These are phyloP conservation scores for Bilobella aurantiaca DNA, from an alignment of 1,140 invertebrate species.

Conservation along the genomic window DNA sequence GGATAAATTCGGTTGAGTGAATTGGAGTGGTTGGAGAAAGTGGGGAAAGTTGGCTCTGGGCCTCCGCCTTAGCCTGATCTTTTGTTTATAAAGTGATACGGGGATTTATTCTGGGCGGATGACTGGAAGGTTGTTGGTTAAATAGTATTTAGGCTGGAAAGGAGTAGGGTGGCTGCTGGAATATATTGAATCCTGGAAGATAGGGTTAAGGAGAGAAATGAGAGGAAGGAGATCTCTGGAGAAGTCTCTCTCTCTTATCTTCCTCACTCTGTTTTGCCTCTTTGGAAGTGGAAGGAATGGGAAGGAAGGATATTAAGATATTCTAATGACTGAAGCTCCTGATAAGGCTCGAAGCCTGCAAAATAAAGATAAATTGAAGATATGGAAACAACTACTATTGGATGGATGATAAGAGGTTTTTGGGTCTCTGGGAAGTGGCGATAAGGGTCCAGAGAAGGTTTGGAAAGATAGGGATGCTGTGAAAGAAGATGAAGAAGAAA, in stretches of 20 bases:
- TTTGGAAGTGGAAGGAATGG: neutral
- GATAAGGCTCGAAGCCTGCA: slow-evolving; percentile 36
- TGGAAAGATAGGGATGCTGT: neutral
- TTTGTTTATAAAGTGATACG: neutral
- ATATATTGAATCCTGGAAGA: neutral
- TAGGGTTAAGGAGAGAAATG: neutral
- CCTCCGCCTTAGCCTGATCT: neutral
- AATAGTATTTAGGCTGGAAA: neutral
- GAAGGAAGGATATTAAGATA: slow-evolving; percentile 23
- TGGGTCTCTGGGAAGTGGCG: slow-evolving; percentile 30
- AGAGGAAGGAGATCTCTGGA: neutral
- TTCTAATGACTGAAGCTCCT: slow-evolving; percentile 33
- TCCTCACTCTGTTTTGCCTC: neutral
- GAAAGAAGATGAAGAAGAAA: neutral
- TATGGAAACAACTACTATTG: slow-evolving; percentile 27
- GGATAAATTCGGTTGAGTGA: too few species aligned
- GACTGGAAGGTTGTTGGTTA: neutral
- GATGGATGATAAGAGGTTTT: slow-evolving; percentile 34
- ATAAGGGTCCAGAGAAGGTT: slow-evolving; percentile 25
- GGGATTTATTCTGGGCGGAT: neutral
- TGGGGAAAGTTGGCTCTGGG: neutral
- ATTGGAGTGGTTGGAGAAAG: neutral
- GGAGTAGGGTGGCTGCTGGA: neutral
- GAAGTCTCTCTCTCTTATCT: neutral
- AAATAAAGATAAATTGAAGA: slow-evolving; percentile 37